Conservation (phyloP, 2,888 invertebrate species). For the Calephelis perditalis region DNA sequence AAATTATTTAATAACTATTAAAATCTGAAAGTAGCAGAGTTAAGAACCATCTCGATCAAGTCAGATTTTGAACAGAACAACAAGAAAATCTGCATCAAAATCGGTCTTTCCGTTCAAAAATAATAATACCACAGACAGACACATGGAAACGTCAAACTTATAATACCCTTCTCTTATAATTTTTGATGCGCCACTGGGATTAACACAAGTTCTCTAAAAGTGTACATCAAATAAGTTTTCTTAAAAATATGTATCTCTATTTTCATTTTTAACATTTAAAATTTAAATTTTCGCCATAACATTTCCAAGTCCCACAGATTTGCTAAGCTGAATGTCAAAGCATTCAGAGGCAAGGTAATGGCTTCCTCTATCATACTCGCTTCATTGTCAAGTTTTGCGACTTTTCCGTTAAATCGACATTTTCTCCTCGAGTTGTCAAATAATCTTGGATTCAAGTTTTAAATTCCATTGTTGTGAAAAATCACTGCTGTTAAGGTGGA, state of each 20-base stretch:
- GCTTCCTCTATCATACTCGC: conserved; percentile 6
- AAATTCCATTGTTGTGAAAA: neutral
- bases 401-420: conserved; percentile 8
- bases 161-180: too few relatives aligned
- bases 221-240: conserved; percentile 23
- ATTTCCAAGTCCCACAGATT: neutral
- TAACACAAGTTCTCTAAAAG: neutral
- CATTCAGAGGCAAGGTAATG: conserved; percentile 7
- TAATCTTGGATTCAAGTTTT: conserved; percentile 5
- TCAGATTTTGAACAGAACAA: too few relatives aligned
- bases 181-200: too few relatives aligned
- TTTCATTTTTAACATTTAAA: neutral
- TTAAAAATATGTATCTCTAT: conserved; percentile 10
- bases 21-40: too few relatives aligned
- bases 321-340: conserved; percentile 9
- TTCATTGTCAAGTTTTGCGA: conserved; percentile 6
- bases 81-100: too few relatives aligned
- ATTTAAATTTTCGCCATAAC: neutral
- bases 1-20: too few relatives aligned
- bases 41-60: too few relatives aligned
- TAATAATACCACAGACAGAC: too few relatives aligned
- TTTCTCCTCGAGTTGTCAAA: conserved; percentile 8
- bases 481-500: neutral
- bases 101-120: too few relatives aligned
- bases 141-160: too few relatives aligned